These are phyloP conservation scores for Calidris pygmaea DNA, from an alignment of 2,113 vertebrate species.

Conservation along the genomic window DNA sequence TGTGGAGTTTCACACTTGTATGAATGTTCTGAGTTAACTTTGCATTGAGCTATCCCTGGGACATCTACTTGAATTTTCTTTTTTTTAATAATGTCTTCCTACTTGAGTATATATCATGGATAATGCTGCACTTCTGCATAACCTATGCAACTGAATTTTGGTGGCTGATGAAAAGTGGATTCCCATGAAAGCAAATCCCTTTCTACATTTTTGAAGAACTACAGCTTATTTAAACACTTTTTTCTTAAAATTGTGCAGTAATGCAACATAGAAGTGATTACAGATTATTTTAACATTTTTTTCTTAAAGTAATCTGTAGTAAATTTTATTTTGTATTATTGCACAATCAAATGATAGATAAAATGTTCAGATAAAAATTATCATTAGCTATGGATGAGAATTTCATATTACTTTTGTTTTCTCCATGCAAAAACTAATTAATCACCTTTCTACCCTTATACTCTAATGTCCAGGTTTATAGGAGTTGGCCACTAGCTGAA, in stretches of 20 bases:
- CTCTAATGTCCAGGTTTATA: background rate
- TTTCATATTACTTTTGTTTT: background rate
- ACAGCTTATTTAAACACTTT: background rate
- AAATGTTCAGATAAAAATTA: background rate
- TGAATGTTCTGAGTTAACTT: background rate
- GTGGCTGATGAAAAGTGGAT: background rate
- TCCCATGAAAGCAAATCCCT: background rate
- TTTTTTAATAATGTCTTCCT: background rate
- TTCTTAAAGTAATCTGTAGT: background rate
- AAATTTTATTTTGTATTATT: background rate
- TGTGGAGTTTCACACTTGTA: background rate
- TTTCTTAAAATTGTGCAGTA: background rate
- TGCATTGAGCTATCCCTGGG: background rate
- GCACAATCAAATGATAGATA: background rate
- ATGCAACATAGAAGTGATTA: background rate
- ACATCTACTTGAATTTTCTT: background rate
- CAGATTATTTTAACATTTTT: background rate
- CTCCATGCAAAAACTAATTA: background rate
- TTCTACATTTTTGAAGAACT: background rate
- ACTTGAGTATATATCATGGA: background rate
- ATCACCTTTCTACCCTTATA: background rate
- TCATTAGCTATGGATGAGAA: background rate
- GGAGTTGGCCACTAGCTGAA: background rate
- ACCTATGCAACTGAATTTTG: background rate
- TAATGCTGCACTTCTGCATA: background rate